phyloP scores from a whole-genome alignment of 2,797 vertebrate species.

The Malurus splendens region DNA sequence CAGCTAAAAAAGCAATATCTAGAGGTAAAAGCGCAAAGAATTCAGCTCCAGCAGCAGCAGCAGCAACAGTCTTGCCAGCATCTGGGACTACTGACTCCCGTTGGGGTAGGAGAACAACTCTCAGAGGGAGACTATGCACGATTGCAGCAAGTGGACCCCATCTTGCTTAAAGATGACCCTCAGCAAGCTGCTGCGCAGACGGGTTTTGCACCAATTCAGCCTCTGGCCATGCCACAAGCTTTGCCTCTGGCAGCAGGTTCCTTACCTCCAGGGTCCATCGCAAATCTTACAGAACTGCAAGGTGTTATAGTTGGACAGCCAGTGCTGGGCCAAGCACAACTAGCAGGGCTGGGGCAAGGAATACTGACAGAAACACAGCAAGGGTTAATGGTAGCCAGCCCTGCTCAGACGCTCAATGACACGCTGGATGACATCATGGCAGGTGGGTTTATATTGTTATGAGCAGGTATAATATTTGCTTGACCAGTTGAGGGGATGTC shows the following conservation, averaged over 20 bases:
- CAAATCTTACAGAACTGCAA: slow-evolving; percentile 83
- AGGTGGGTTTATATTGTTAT: slow-evolving; percentile 78
- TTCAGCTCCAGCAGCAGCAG: slow-evolving; percentile 78
- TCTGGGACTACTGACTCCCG: slow-evolving; percentile 77
- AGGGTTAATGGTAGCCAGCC: slow-evolving; percentile 86
- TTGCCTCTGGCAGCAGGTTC: slow-evolving; percentile 78
- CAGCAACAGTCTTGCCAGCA: slow-evolving; percentile 79
- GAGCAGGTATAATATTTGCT: slow-evolving; percentile 72
- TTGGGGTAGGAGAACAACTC: slow-evolving; percentile 79
- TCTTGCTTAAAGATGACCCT: slow-evolving; percentile 79
- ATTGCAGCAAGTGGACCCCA: slow-evolving; percentile 79
- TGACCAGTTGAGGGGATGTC: slow-evolving; percentile 65
- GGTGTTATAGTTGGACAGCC: slow-evolving; percentile 84
- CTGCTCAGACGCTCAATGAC: slow-evolving; percentile 86
- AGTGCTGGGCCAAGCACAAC: slow-evolving; percentile 82
- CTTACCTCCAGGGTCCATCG: slow-evolving; percentile 80
- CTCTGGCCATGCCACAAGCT: slow-evolving; percentile 79
- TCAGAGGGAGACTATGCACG: slow-evolving; percentile 81
- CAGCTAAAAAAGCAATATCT: slow-evolving; percentile 83
- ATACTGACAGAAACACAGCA: slow-evolving; percentile 83
- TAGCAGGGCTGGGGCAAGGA: slow-evolving; percentile 83
- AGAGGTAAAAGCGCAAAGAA: slow-evolving; percentile 82
- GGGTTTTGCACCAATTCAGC: slow-evolving; percentile 81
- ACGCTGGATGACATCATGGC: slow-evolving; percentile 87
- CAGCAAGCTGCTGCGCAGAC: slow-evolving; percentile 77